phyloP scores from a whole-genome alignment of 2,797 vertebrate species.

The Prionace glauca region DNA sequence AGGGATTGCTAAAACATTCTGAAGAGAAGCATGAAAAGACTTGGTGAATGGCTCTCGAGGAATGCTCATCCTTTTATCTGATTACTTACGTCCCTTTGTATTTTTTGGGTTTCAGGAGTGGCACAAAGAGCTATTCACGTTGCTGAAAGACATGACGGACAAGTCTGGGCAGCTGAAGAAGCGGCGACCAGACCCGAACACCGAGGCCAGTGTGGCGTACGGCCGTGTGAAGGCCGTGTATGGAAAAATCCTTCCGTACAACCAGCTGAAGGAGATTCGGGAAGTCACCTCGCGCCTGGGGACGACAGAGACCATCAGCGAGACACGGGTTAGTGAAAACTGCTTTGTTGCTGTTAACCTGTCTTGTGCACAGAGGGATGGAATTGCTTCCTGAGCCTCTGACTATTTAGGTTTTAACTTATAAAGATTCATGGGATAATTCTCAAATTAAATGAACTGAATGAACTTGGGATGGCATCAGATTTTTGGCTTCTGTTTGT shows the following conservation, averaged over 20 bases:
- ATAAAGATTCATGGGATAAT: no score
- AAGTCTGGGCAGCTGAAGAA: conserved; percentile 37
- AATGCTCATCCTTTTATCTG: not conserved
- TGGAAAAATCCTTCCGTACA: conserved; percentile 37
- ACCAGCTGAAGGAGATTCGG: conserved; percentile 25
- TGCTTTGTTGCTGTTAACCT: not conserved
- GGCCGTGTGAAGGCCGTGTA: conserved; percentile 44
- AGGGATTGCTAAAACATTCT: no score
- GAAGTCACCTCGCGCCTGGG: conserved; percentile 42
- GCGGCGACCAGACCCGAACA: conserved; percentile 39
- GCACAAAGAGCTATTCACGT: conserved; percentile 38
- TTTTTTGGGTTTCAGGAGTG: conserved; percentile 40
- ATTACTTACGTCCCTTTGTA: not conserved
- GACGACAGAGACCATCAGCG: not conserved
- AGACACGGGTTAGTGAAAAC: conserved; percentile 31
- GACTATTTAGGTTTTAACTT: no score
- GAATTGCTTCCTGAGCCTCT: no score
- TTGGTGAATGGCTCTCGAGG: not conserved
- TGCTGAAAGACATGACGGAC: conserved; percentile 43
- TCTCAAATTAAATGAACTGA: no score
- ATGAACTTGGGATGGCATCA: no score
- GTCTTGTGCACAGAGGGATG: not conserved
- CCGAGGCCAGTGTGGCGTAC: conserved; percentile 42
- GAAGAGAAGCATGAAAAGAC: no score
- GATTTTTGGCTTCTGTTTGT: no score